Percentiles rank a stretch among this genome's conserved stretches.
Evolutionary conservation across 37 sponge, comb jelly and placozoan genomes (phyloP).

Genomic region (Cliona cf. orientalis): DNA sequence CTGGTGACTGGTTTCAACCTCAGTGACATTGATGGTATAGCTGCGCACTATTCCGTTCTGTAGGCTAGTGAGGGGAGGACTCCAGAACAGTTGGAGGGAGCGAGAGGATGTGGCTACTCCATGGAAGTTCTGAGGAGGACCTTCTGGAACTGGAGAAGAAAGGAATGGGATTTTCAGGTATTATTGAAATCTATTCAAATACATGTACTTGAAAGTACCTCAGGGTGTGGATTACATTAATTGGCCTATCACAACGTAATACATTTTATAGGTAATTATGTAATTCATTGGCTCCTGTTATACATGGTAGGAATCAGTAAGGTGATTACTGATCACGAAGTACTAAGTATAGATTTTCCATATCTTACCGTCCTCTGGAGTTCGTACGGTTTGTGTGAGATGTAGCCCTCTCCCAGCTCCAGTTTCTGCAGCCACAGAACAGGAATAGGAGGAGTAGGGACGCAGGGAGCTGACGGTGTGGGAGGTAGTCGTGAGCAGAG

Average conservation of each 20-base stretch:
- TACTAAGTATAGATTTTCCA: too few species aligned
- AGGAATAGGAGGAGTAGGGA: constrained; percentile 34
- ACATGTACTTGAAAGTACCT: too few species aligned
- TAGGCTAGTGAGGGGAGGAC: constrained; percentile 5
- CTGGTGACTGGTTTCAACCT: background rate
- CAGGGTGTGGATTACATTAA: too few species aligned
- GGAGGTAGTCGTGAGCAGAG: background rate
- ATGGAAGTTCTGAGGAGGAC: constrained; percentile 24
- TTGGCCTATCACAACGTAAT: too few species aligned
- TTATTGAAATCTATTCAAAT: too few species aligned
- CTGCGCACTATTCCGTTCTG: constrained; percentile 38
- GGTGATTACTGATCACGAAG: too few species aligned
- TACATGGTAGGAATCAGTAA: too few species aligned
- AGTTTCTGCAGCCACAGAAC: constrained; percentile 38
- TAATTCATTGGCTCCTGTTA: too few species aligned
- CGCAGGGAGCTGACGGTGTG: constrained; percentile 1
- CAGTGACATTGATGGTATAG: constrained; percentile 7
- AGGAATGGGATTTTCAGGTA: background rate
- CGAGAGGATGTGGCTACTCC: background rate
- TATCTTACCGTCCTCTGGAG: constrained; percentile 51
- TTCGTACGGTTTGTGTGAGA: background rate
- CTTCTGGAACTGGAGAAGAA: constrained; percentile 23
- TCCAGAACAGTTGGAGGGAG: constrained; percentile 19
- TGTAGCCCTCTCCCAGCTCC: constrained; percentile 35
- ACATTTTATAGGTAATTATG: too few species aligned